Base-by-base conservation (phyloP, 2,113 vertebrate species). In the Carassius carassius region DNA sequence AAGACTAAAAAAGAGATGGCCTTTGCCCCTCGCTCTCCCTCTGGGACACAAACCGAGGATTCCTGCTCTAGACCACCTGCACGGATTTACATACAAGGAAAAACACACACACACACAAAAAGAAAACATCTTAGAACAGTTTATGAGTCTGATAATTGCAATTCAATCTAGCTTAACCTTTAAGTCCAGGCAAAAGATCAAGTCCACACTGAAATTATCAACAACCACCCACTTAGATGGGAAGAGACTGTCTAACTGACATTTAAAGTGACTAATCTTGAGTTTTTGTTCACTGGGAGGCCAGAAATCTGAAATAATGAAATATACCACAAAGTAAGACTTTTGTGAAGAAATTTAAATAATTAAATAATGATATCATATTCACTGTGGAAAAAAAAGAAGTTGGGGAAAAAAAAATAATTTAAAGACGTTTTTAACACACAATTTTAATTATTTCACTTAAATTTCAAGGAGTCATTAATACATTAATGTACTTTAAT, bases 1-100 rank as follows among this genome's bases (percentile, higher is more conserved):
- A 93, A 94, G 91, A 58, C 89, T 90, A 89, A 90, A 91, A 90
- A 91, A 90, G 91, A 90, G 81, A 87, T 88, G 89, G 92, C 92
- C 87, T 88, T 75, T 93, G 92, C 83, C 92, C 92, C 87, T 87
- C 87, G 25, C 87, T 86, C 85, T 90, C 89, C 90, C 87, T 88
- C 84, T 91, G 35, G 35, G 87, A 87, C 5, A 78, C 65, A 47
- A 78, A 58, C 81, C 84, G 78, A 87, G 86, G 81, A 89, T 90
- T 65, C 88, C 87, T 88, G 10, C 25, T 88, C 87, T 82, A 87
- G 86, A 86, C 62, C 60, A 58, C 78, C 69, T 62, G 35, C 51
- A 17, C 23, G n/a, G 37, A 79, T 86, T 44, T 41, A 32, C 32
- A 58, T 1, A 9, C 11, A 63, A 23, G 3, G 4, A 25, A 37